Conservation (phyloP, 2,888 invertebrate species). For the Rhodophaea formosa region DNA sequence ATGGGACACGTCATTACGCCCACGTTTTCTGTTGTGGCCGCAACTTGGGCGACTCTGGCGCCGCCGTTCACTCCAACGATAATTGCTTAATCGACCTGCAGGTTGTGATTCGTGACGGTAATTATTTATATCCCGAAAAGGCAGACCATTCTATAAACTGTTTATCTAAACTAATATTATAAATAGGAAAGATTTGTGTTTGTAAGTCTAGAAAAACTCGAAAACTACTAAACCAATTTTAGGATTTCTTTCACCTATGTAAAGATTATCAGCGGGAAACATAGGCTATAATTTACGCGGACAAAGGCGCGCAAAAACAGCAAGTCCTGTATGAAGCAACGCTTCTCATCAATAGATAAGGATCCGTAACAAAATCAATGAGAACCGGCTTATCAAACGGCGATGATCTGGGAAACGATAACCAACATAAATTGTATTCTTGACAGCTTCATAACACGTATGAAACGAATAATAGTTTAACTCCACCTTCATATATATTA, state of each 20-base stretch:
- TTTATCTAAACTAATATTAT: too few relatives aligned
- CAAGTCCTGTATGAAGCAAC: too few relatives aligned
- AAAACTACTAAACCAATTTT: too few relatives aligned
- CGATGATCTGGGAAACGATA: not conserved
- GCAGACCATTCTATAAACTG: not conserved
- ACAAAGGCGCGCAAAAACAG: too few relatives aligned
- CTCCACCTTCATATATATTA: not conserved
- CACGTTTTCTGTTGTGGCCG: conserved; percentile 28
- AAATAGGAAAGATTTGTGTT: too few relatives aligned
- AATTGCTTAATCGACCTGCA: conserved; percentile 31
- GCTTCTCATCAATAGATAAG: not conserved
- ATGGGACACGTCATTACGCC: conserved; percentile 61
- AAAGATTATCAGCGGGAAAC: too few relatives aligned
- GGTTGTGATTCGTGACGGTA: conserved; percentile 28
- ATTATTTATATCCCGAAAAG: conserved; percentile 28
- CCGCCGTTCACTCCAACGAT: conserved; percentile 27
- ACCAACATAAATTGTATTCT: not conserved
- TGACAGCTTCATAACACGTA: not conserved
- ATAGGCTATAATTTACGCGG: too few relatives aligned
- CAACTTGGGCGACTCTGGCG: conserved; percentile 35
- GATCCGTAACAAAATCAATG: conserved; percentile 24
- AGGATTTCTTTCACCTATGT: too few relatives aligned
- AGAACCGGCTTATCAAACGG: conserved; percentile 22
- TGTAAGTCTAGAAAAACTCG: too few relatives aligned
- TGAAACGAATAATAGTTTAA: too few relatives aligned